Percentiles rank a stretch among this genome's conserved stretches.
These are phyloP conservation scores for Pseudocheirus occidentalis DNA, from an alignment of 2,797 vertebrate species.

Conservation along the genomic window DNA sequence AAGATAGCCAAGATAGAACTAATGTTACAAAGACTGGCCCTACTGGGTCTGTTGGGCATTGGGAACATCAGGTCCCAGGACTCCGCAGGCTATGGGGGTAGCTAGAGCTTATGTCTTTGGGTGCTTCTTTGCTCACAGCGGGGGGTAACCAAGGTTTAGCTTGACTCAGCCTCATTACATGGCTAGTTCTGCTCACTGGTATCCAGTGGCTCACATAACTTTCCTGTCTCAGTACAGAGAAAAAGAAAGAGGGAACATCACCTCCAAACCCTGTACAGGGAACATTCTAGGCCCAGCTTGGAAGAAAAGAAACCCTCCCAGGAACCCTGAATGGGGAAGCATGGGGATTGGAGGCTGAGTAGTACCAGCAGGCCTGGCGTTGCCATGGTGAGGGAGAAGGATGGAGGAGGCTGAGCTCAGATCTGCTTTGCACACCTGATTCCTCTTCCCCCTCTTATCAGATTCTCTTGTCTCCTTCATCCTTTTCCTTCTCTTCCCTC, in stretches of 20 bases:
- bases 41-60: background rate
- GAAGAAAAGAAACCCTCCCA: background rate
- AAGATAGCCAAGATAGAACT: background rate
- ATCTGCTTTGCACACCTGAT: background rate
- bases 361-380: background rate
- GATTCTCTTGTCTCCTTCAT: background rate
- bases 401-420: fast-evolving
- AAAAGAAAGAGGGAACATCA: background rate
- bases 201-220: background rate
- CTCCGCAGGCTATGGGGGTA: background rate
- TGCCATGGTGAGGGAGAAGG: background rate
- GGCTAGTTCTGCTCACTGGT: background rate
- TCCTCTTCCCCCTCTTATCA: too few species aligned
- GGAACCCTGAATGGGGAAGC: background rate
- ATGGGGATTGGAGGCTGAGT: background rate
- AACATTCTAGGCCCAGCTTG: background rate
- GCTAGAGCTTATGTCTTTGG: background rate
- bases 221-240: background rate
- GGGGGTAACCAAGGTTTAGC: background rate
- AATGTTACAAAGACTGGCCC: background rate
- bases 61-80: background rate
- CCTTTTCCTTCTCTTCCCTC: background rate
- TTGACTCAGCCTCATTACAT: background rate
- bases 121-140: background rate
- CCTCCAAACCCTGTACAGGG: background rate